A percentile compares a stretch with the other conserved stretches of the same genome.
phyloP scores from a whole-genome alignment of 2,888 invertebrate genomes.

The Troides oblongomaculatus region DNA sequence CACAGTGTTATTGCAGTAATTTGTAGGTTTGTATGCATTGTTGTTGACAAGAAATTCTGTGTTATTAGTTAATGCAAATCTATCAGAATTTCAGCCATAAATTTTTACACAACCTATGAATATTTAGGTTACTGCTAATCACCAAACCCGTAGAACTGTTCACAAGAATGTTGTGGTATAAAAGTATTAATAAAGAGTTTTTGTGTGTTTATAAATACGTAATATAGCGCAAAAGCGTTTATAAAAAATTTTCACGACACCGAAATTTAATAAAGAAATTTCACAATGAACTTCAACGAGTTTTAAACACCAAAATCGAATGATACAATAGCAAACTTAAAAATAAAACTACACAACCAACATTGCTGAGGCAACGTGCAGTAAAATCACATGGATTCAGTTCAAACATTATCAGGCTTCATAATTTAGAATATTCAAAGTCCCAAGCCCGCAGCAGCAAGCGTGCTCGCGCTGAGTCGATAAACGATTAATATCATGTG shows the following conservation, averaged over 20 bases:
- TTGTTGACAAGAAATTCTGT: too few species aligned
- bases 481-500: constrained; percentile 11
- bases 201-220: constrained; percentile 48
- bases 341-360: constrained; percentile 25
- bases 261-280: constrained; percentile 65
- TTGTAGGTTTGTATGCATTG: too few species aligned
- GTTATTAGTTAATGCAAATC: too few species aligned
- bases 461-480: constrained; percentile 32
- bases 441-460: constrained; percentile 31
- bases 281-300: constrained; percentile 60
- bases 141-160: constrained; percentile 3
- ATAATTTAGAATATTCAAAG: constrained; percentile 18
- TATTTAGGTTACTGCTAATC: too few species aligned
- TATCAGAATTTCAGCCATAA: too few species aligned
- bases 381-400: constrained; percentile 39
- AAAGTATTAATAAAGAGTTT: constrained; percentile 39
- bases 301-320: constrained; percentile 42
- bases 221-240: constrained; percentile 77
- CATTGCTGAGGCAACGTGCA: constrained; percentile 19
- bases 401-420: constrained; percentile 31
- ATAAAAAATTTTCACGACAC: constrained; percentile 69
- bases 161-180: constrained; percentile 26
- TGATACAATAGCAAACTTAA: constrained; percentile 25
- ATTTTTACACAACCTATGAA: too few species aligned
- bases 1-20: too few species aligned